Base-by-base conservation (phyloP, 2,888 invertebrate species). In the Drosophila sordidula region DNA sequence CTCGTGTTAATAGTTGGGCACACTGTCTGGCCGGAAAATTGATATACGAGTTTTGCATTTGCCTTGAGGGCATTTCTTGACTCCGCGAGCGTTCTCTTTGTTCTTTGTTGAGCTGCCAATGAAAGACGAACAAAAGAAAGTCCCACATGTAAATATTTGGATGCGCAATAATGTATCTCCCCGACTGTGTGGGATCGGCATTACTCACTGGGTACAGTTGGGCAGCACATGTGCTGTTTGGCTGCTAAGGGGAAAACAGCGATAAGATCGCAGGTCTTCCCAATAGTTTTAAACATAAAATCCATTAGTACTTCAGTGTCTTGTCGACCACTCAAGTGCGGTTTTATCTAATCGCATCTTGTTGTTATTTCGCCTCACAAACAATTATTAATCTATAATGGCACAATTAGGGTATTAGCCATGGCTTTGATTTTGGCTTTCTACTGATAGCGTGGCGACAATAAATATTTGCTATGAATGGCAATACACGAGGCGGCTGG, bases 371-470 rank as follows among this genome's bases (percentile, higher is more conserved):
- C 36, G 26, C 65, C 45, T 39, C 36, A 41, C 22, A 32, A 26
- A 34, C 44, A 36, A 59, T 57, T 67, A 64, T 68, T 70, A 59
- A 67, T 44, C 57, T 75, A 45, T 88, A 83, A 88, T 86, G 72
- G 56, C 63, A 72, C 64, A 71, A 65, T 88, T 80, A 68, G 26
- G 36, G 49, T 22, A 70, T 75, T 68, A 68, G 50, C 46, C 56
- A 25, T 55, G 44, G 80, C 68, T 71, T 74, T 83, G 88, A 82
- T 77, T 88, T 63, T 4, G 18, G n/a, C 39, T 45, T 22, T 36
- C 12, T 14, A 42, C 61, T 66, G 65, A 66, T 69, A 50, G 22
- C 51, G 42, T 47, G 65, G 18, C 50, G 64, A 44, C 55, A 57
- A 36, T 44, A 51, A 62, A 56, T 52, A 61, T 57, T 71, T 62